Base-by-base conservation (phyloP, 2,888 invertebrate genomes). In the Trissolcus japonicus region DNA sequence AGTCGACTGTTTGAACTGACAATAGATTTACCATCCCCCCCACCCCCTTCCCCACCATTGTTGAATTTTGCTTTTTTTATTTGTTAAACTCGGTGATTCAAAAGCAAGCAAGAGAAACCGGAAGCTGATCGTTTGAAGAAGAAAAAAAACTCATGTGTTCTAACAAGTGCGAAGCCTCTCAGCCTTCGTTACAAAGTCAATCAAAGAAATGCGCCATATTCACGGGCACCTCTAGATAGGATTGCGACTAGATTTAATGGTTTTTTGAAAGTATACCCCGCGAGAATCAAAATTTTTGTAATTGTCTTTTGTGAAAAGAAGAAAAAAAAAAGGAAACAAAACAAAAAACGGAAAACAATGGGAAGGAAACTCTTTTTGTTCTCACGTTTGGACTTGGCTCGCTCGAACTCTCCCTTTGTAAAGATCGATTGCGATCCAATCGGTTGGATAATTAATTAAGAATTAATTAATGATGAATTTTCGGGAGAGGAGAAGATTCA, bases 171-270 rank as follows among this genome's bases (percentile, higher is more conserved):
- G 69, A 76, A 76, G 56, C 9, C n/a, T 16, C 11, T 11, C 9
- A 35, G 11, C 14, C 61, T 76, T 76, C 61, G 72, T 61, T 78
- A 59, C 62, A 59, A 66, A 68, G 72, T 68, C 72, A 76, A 73
- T 76, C 72, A 76, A 69, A 73, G 76, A 68, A 71, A 67, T 43
- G 63, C 75, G 68, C 75, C 75, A 68, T 75, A 68, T 65, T 68
- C 29, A 53, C 35, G 35, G 61, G 57, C 60, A 72, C 50, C 40
- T 25, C 72, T 68, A 72, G 72, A 65, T 75, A 75, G 63, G 63
- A 21, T 51, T 57, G 68, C 59, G 57, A 51, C 63, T 60, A 57
- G 43, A 71, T 40, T 61, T 17, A 55, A 56, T 65, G 69, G 46
- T 50, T 72, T 78, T 67, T 59, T 54, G 56, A 66, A 67, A 57